Evolutionary conservation across 1,140 invertebrate species (phyloP), one percentile per base, ranked within the genome.

Genomic region (Diorhabda elongata): DNA sequence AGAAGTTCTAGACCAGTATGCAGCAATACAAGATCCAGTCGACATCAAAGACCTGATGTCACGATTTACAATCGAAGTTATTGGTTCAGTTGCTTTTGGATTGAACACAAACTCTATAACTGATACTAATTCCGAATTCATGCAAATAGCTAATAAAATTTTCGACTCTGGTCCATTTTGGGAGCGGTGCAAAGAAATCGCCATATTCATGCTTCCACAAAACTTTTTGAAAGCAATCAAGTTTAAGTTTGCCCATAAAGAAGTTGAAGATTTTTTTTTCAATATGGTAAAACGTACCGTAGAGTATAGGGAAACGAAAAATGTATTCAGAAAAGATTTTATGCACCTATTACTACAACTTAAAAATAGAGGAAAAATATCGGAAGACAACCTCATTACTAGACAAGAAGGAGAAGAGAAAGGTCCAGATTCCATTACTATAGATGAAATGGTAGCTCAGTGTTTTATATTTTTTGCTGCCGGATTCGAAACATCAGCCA

Each of bases 31-130:
- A 5, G 58, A 69, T 3, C 81, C 75, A 7, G 78, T 86, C 42
- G 84, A 86, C 71, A 79, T 85, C 41, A 81, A 84, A 76, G 81
- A 83, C 70, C 52, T 85, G 1, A 74, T 84, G 82, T 57, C 84
- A n/a, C 47, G 47, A 2, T 52, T 52, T 4, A 52, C 47, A 2
- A 2, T 52, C 6, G 47, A 52, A 6, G 81, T 86, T 5, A 87
- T 87, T 65, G 85, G 83, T 2, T 83, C 82, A 0, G 85, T 83
- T 64, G 86, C 84, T 5, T 89, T 89, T 77, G 88, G 87, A 3
- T 77, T 88, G 6, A 77, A 87, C 63, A 82, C 82, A 71, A 83
- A 86, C 63, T 78, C 83, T 9, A 69, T 88, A 9, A 75, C 78
- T 47, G 78, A 87, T 71, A 82, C 84, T 41, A 76, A 86, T 47